These are phyloP conservation scores for Peromyscus melanophrys DNA, from an alignment of 2,797 vertebrate species.

Conservation along the genomic window DNA sequence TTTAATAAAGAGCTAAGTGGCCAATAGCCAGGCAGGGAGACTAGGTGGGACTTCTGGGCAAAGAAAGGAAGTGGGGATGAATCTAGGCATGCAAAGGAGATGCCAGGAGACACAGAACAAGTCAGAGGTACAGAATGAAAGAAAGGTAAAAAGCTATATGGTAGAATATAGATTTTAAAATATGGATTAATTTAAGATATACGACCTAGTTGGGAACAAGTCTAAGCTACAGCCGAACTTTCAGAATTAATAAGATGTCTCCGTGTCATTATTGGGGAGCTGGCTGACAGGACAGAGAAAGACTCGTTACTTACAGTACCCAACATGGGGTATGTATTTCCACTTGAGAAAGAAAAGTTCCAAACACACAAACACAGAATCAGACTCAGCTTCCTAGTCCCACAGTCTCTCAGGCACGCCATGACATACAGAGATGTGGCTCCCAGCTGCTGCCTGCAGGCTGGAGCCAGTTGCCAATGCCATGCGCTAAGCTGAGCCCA, in stretches of 20 bases:
- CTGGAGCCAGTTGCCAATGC: not conserved
- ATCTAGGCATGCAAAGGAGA: not conserved
- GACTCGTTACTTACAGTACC: not conserved
- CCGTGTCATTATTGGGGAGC: not conserved
- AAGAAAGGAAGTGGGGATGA: not conserved
- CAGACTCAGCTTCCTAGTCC: not conserved
- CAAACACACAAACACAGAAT: not conserved
- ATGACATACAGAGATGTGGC: not conserved
- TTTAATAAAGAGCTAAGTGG: not conserved
- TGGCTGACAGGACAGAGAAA: not conserved
- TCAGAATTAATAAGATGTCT: not conserved
- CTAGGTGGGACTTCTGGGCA: not conserved
- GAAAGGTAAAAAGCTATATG: not conserved
- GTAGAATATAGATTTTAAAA: not conserved
- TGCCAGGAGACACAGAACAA: not conserved
- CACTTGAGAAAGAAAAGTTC: not conserved
- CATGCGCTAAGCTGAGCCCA: not conserved
- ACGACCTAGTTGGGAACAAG: not conserved
- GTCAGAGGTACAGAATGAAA: not conserved
- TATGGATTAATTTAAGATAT: not conserved
- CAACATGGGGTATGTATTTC: not conserved
- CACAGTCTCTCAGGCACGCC: not conserved
- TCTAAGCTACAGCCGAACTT: not conserved
- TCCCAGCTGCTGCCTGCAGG: not conserved
- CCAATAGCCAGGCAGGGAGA: not conserved